Base-by-base conservation (phyloP, 2,113 vertebrate genomes). In the Empidonax traillii region DNA sequence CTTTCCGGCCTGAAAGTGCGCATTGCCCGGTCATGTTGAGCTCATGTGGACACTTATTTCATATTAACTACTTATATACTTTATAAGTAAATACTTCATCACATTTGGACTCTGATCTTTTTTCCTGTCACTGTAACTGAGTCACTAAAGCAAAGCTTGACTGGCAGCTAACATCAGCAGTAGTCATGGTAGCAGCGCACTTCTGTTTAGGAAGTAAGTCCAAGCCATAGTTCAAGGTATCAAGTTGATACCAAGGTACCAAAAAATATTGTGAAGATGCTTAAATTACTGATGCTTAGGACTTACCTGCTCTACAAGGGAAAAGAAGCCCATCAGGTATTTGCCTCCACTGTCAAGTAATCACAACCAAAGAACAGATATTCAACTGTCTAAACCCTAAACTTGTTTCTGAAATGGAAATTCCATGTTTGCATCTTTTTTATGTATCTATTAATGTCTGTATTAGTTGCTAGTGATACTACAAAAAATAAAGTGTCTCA, bases 241-340 rank as follows among this genome's bases (percentile, higher is more conserved):
- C 30, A 49, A 62, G 9, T 5, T 41, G 39, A 41, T 41, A 41
- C 39, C 39, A 41, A 59, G 43, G 43, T 43, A 43, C 43, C 15
- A 43, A 41, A 41, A 44, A 88, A 35, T n/a, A 76, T 8, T 9
- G 16, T 0, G 0, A 44, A 51, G 16, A 66, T 85, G 20, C 20
- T 77, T 69, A 10, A 79, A 69, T 85, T 69, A 46, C 28, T 68
- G n/a, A 44, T 1, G 3, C 37, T 75, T 47, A 56, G 19, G 28
- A 52, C 4, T 73, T 13, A 0, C 24, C n/a, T 82, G 8, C 21
- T 53, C 6, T 47, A 30, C 19, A 21, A 46, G 19, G 9, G 4
- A 3, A 33, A 65, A 44, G 53, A 33, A 35, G 24, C 5, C 62
- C n/a, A 31, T 33, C 0, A 0, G 19, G 10, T 76, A 28, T 33